Evolutionary conservation across 2,113 vertebrate genomes (phyloP), one percentile per base, ranked within the genome.

Genomic region (Podiceps cristatus): DNA sequence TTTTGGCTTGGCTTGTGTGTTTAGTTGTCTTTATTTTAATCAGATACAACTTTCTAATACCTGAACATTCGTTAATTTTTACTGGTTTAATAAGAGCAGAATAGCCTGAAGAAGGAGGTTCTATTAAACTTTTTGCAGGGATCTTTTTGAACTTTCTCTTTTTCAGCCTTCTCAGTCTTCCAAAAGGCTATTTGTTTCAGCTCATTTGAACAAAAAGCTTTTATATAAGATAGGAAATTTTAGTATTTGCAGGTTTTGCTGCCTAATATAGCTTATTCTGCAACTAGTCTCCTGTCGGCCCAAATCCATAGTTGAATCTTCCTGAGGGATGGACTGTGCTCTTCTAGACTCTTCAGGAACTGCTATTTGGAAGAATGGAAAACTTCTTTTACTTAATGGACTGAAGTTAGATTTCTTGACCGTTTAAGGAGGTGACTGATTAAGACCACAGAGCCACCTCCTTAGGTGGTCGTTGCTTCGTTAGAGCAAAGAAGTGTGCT

Each of bases 391-490:
- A 77, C 88, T 90, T 97, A 94, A 88, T 93, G 78, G 88, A 84
- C 96, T 95, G 95, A 94, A 97, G 63, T 93, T 88, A 94, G 71
- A 95, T 95, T 92, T 95, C 93, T 96, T 91, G 86, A 89, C 80
- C 7, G 10, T 96, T 94, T 96, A 66, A 94, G 92, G 90, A 97
- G 91, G 95, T 96, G 95, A 87, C 93, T 96, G 95, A 96, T 97
- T 96, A 91, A 95, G 94, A 96, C 96, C 96, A 96, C 95, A 96
- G 97, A 96, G 94, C 93, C 85, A 90, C 95, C 97, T 97, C 97
- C 97, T 96, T 98, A 98, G 97, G 96, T 98, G 97, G 97, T 97
- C 94, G 63, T 94, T 93, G 90, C 93, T 97, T 97, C 95, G 17
- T 84, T 90, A 49, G 76, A 86, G 95, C 79, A 91, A 91, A 94